Evolutionary conservation across 1,140 invertebrate genomes (phyloP).

Genomic region (Drosophila dunni): DNA sequence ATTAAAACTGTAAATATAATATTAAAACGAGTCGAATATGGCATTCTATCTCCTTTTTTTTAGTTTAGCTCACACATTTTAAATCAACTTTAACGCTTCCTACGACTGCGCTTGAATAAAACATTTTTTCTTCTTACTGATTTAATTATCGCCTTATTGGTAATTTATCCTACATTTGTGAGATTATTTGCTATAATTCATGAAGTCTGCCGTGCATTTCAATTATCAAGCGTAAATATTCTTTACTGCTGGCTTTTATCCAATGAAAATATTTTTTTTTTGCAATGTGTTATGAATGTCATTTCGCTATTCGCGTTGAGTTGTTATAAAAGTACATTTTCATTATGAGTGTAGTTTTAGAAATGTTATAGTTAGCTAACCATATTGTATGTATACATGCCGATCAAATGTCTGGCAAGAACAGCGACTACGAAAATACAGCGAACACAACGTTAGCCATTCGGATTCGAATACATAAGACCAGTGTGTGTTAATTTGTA

Average conservation of each 20-base stretch:
- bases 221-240: constrained; percentile 7
- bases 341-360: constrained; percentile 37
- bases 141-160: no score
- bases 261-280: constrained; percentile 11
- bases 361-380: constrained; percentile 74
- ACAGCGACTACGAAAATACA: constrained; percentile 15
- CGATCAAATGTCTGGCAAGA: constrained; percentile 6
- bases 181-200: no score
- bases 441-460: constrained; percentile 22
- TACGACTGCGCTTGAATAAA: no score
- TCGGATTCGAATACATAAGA: constrained; percentile 33
- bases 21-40: no score
- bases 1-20: no score
- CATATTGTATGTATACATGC: constrained; percentile 44
- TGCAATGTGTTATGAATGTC: no score
- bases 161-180: no score
- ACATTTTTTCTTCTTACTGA: no score
- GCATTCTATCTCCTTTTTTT: no score
- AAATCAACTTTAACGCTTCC: no score
- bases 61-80: no score
- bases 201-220: background rate
- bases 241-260: constrained; percentile 27
- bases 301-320: background rate
- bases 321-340: constrained; percentile 62
- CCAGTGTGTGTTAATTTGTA: constrained; percentile 35